phyloP scores from a whole-genome alignment of 2,888 invertebrate species.

The Boloria euphrosyne region DNA sequence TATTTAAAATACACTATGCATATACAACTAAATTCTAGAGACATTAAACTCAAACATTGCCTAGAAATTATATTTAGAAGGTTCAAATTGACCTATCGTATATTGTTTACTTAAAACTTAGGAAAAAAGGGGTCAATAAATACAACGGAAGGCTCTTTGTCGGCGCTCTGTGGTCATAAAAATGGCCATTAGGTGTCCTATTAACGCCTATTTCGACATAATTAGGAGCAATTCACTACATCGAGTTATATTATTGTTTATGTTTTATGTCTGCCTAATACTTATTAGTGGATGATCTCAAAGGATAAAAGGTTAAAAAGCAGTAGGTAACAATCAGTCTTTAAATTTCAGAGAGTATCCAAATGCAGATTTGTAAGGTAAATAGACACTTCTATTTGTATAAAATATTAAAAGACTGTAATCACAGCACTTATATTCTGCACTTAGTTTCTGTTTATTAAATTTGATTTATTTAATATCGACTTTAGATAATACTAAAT shows the following conservation, averaged over 20 bases:
- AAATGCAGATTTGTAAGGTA: too few relatives aligned
- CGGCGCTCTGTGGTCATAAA: constrained; percentile 69
- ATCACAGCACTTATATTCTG: too few relatives aligned
- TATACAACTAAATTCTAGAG: background rate
- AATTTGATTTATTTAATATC: too few relatives aligned
- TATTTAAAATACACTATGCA: background rate
- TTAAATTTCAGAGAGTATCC: too few relatives aligned
- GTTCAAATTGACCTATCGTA: constrained; percentile 59
- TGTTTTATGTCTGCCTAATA: constrained; percentile 44
- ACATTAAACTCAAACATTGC: constrained; percentile 16
- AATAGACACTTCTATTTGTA: too few relatives aligned
- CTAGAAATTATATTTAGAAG: constrained; percentile 35
- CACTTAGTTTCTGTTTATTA: too few relatives aligned
- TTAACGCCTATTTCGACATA: constrained; percentile 82
- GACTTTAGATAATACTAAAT: too few relatives aligned
- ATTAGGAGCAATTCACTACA: constrained; percentile 74
- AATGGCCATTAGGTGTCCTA: constrained; percentile 75
- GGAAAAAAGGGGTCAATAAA: constrained; percentile 74
- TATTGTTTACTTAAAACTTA: constrained; percentile 76
- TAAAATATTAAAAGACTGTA: too few relatives aligned
- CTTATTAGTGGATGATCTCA: constrained; percentile 21
- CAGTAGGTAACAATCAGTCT: too few relatives aligned
- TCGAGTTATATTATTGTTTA: constrained; percentile 71
- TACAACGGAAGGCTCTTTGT: constrained; percentile 74
- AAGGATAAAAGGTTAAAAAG: constrained; percentile 14